These are phyloP conservation scores for Pseudorectes ferrugineus DNA, from an alignment of 2,113 vertebrate genomes.

Conservation along the genomic window DNA sequence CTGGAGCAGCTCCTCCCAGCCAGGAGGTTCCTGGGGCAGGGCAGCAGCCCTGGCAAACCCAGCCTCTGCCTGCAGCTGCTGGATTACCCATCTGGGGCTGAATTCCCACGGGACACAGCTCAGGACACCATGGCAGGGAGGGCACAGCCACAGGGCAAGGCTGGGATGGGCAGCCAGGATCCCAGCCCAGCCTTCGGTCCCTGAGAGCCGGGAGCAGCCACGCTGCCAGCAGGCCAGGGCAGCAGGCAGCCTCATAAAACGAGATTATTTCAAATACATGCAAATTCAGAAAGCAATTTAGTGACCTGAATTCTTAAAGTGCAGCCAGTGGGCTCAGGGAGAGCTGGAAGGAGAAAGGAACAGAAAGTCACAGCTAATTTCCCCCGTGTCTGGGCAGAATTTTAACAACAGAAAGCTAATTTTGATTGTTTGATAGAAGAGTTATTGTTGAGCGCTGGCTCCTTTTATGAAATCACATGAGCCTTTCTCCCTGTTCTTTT, in stretches of 20 bases:
- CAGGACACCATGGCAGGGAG: background rate
- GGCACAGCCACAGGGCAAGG: background rate
- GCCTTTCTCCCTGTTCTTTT: constrained; percentile 3
- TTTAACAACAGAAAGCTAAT: constrained; percentile 44
- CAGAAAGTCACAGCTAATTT: constrained; percentile 31
- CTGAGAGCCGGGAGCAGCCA: background rate
- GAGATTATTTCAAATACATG: constrained; percentile 38
- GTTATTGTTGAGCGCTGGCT: constrained; percentile 25
- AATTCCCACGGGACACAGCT: background rate
- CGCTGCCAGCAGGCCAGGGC: background rate
- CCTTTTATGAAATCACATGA: constrained; percentile 1
- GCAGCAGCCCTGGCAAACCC: background rate
- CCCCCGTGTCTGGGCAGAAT: constrained; percentile 1
- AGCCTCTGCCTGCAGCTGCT: background rate
- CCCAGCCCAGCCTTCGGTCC: background rate
- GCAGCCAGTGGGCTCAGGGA: background rate
- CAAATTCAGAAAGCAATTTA: constrained; percentile 12
- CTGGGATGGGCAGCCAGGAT: background rate
- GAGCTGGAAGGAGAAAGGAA: background rate
- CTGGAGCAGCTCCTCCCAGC: background rate
- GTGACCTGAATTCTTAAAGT: constrained; percentile 33
- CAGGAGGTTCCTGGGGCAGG: background rate
- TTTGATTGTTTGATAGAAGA: constrained; percentile 44
- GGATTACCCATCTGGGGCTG: background rate
- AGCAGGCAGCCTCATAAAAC: background rate